Percentiles rank a stretch among this genome's conserved stretches.
Conservation (phyloP, 2,888 invertebrate species). For the Bugulina stolonifera region DNA sequence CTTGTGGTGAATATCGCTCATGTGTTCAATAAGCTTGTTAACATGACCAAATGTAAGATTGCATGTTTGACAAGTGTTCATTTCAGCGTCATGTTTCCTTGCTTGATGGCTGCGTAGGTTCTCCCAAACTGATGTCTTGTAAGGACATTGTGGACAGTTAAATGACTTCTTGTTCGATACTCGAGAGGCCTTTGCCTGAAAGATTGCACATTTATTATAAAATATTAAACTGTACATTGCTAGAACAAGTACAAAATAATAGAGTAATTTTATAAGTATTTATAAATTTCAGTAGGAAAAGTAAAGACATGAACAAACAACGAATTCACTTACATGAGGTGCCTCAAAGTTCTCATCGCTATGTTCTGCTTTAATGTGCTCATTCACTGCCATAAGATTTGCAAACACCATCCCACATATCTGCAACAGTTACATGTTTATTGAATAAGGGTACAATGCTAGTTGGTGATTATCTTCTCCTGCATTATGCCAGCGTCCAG, state of each 20-base stretch:
- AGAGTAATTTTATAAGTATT: too few relatives aligned
- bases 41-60: neutral
- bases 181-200: neutral
- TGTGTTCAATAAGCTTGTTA: neutral
- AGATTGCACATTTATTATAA: too few relatives aligned
- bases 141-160: slow-evolving; percentile 6
- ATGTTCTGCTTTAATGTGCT: slow-evolving; percentile 56
- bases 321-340: neutral
- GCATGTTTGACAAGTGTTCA: slow-evolving; percentile 2
- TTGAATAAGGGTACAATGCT: too few relatives aligned
- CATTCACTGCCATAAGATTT: slow-evolving; percentile 52
- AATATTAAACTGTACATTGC: neutral
- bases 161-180: neutral
- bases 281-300: too few relatives aligned
- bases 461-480: too few relatives aligned
- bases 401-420: slow-evolving; percentile 52
- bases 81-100: neutral
- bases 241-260: too few relatives aligned
- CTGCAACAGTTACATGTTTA: slow-evolving; percentile 32
- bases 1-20: slow-evolving; percentile 10
- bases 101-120: neutral
- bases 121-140: slow-evolving; percentile 1
- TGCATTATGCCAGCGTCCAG: too few relatives aligned
- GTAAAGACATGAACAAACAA: too few relatives aligned
- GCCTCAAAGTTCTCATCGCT: slow-evolving; percentile 8